These are phyloP conservation scores for Octopus sinensis DNA, from an alignment of 1,140 invertebrate species.

Conservation along the genomic window DNA sequence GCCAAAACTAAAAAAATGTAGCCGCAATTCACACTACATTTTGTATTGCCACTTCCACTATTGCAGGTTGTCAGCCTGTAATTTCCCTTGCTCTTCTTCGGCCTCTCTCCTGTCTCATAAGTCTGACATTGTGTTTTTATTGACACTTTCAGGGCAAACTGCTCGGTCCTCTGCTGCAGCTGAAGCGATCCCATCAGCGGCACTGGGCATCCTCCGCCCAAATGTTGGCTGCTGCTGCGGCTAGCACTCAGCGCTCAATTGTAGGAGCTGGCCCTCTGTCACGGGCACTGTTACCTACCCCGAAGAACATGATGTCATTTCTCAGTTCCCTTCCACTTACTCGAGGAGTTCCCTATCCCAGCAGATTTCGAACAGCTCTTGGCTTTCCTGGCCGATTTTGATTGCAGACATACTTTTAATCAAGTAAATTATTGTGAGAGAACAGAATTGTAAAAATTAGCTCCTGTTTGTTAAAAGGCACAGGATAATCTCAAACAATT, in stretches of 20 bases:
- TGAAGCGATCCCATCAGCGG: not conserved
- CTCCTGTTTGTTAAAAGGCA: no score
- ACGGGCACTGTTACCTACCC: not conserved
- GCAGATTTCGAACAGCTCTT: not conserved
- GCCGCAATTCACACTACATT: no score
- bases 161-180: not conserved
- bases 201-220: not conserved
- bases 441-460: no score
- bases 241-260: not conserved
- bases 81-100: no score
- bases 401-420: not conserved
- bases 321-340: not conserved
- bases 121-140: conserved; percentile 1
- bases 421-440: no score
- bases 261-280: not conserved
- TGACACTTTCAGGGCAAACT: not conserved
- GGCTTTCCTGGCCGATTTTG: not conserved
- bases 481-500: no score
- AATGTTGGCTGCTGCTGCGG: no score
- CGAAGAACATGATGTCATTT: conserved; percentile 3
- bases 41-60: no score
- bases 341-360: conserved; percentile 5
- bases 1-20: no score
- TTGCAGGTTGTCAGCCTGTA: no score
- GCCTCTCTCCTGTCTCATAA: not conserved